Evolutionary conservation across 1,140 invertebrate genomes (phyloP).

Genomic region (Zaprionus vittiger): DNA sequence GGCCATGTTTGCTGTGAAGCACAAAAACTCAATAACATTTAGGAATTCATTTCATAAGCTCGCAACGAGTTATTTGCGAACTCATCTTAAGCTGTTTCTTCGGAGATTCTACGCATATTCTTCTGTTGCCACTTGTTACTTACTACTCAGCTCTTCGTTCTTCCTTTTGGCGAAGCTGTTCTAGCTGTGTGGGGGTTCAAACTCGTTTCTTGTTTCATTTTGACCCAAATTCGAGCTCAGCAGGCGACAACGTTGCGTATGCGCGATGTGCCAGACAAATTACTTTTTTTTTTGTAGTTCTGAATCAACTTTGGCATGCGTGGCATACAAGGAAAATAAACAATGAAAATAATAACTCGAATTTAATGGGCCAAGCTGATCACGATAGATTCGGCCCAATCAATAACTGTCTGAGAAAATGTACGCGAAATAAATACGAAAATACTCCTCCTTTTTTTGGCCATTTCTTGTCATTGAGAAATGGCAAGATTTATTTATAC

Average conservation of each 20-base stretch:
- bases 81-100: background rate
- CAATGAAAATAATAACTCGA: conserved; percentile 13
- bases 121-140: conserved; percentile 5
- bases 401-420: conserved; percentile 6
- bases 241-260: conserved; percentile 32
- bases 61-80: background rate
- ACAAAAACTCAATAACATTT: background rate
- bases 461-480: background rate
- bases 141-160: background rate
- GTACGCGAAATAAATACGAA: background rate
- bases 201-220: background rate
- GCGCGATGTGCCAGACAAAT: conserved; percentile 26
- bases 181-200: background rate
- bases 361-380: conserved; percentile 20
- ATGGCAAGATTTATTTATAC: background rate
- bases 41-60: background rate
- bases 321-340: background rate
- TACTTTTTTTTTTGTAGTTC: background rate
- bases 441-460: background rate
- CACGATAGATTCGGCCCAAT: conserved; percentile 18
- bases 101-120: background rate
- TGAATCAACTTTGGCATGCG: background rate
- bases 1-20: background rate
- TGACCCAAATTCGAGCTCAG: conserved; percentile 34
- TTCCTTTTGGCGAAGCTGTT: background rate